phyloP scores from a whole-genome alignment of 2,113 vertebrate genomes.

The Sardina pilchardus region DNA sequence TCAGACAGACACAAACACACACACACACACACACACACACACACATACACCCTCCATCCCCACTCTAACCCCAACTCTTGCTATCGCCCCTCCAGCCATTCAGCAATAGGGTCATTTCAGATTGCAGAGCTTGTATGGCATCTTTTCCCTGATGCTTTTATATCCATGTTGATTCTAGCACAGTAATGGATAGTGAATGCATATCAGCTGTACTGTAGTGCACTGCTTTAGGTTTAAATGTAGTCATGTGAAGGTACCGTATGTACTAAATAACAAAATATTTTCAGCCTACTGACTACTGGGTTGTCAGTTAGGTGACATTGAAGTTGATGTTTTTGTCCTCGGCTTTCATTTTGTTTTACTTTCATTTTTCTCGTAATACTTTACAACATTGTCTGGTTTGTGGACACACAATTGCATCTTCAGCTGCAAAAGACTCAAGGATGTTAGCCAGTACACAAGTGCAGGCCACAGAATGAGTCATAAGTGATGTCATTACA shows the following conservation, averaged over 20 bases:
- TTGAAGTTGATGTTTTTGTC: neutral
- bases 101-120: neutral
- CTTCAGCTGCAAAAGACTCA: neutral
- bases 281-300: neutral
- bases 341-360: neutral
- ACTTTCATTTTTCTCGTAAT: neutral
- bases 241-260: too few relatives aligned
- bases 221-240: neutral
- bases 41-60: neutral
- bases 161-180: neutral
- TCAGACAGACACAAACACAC: neutral
- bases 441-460: too few relatives aligned
- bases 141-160: neutral
- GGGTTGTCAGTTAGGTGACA: neutral
- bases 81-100: neutral
- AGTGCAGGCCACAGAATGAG: neutral
- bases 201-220: neutral
- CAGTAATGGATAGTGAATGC: neutral
- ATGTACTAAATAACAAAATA: neutral
- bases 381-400: neutral
- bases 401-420: neutral
- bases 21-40: slow-evolving; percentile 5
- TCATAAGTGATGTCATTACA: neutral
- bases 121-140: neutral
- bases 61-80: slow-evolving; percentile 15